Base-by-base conservation (phyloP, 2,113 vertebrate genomes). In the Myodes glareolus region DNA sequence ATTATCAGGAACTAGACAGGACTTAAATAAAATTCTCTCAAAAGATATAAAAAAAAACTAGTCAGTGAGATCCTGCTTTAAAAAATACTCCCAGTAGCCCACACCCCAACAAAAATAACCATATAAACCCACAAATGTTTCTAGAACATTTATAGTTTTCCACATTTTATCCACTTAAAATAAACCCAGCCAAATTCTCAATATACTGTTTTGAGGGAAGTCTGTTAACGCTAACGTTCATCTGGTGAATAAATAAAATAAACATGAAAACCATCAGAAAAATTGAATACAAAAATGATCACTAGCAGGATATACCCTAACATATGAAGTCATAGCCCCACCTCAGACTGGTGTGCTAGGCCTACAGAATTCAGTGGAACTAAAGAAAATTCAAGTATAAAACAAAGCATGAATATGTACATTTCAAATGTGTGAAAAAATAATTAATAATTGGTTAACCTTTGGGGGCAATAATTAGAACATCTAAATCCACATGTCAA, bases 291-390 rank as follows among this genome's bases (percentile, higher is more conserved):
- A 67, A 81, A 89, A 61, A 84, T 36, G 11, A 77, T 91, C 63
- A 94, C 67, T 70, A 94, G 33, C 29, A 90, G 5, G 29, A 90
- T 13, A 73, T 65, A 21, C 17, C 42, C 36, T 75, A 94, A 95
- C 19, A 96, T 33, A 95, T 70, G n/a, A 96, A 96, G 29, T 70
- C 50, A n/a, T 92, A 92, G 70, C 88, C 94, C 72, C 96, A 95
- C 91, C 12, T 97, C 50, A 58, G 52, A 58, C 33, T 58, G 17
- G 17, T 81, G 10, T 82, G 90, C 61, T 80, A 31, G 42, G 73
- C 27, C 70, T 89, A 94, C 27, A 91, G 76, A 91, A 65, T 92
- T 91, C 63, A 92, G 25, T 45, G 65, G 87, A 72, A 82, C 50
- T 82, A 89, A 86, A 96, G 21, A 95, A 39, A 91, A 87, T 87